Percentiles rank a stretch among this genome's conserved stretches.
These are phyloP conservation scores for Lepus americanus DNA, from an alignment of 2,113 vertebrate genomes.

Conservation along the genomic window DNA sequence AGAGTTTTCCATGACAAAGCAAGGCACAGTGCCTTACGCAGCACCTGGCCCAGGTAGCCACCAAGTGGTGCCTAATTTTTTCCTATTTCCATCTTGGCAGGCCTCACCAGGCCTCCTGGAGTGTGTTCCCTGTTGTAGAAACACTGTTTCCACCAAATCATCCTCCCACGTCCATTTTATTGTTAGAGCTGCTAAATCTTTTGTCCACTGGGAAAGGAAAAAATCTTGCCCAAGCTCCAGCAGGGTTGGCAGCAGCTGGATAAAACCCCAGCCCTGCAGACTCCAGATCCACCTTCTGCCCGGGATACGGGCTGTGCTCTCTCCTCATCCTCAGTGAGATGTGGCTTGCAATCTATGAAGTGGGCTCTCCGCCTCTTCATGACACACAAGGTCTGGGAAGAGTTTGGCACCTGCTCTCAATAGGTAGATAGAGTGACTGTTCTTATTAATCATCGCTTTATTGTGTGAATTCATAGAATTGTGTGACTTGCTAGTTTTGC, in stretches of 20 bases:
- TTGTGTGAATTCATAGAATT: slow-evolving; percentile 55
- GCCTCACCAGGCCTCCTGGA: not conserved
- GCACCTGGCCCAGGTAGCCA: not conserved
- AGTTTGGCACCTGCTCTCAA: not conserved
- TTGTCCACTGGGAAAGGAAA: not conserved
- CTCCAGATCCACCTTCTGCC: not conserved
- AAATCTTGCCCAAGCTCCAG: not conserved
- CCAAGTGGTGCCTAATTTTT: not conserved
- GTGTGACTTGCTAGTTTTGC: slow-evolving; percentile 42
- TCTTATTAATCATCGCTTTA: not conserved
- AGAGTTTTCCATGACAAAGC: not conserved
- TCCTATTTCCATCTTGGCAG: not conserved
- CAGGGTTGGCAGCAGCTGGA: too few species aligned
- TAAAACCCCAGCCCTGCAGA: not conserved
- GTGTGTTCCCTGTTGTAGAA: not conserved
- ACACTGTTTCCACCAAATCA: not conserved
- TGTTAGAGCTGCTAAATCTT: not conserved
- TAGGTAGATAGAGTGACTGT: not conserved
- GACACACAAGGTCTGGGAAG: not conserved
- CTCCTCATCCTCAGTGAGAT: accelerated
- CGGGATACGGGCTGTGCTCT: accelerated
- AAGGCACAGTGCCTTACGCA: not conserved
- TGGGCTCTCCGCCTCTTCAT: accelerated
- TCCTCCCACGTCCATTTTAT: not conserved
- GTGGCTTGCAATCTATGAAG: accelerated